Base-by-base conservation (phyloP, 2,113 vertebrate genomes). In the Daboia siamensis region DNA sequence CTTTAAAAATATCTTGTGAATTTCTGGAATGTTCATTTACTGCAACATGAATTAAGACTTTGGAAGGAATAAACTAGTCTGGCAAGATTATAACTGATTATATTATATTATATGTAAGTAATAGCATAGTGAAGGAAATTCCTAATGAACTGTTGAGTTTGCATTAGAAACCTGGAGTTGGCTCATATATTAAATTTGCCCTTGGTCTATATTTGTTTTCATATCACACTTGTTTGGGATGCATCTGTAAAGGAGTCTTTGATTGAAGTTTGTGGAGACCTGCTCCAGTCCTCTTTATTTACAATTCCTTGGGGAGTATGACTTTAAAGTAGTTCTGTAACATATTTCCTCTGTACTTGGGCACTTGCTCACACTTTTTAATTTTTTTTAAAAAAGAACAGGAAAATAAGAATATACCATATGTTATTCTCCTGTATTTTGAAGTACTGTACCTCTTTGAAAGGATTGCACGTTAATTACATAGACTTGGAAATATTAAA, bases 121-220 rank as follows among this genome's bases (percentile, higher is more conserved):
- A 51, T 20, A 86, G 13, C 1, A 8, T 24, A 17, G 48, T n/a
- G 54, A 56, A 13, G 52, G 39, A 74, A 80, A 12, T n/a, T 86
- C 93, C 94, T 91, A 87, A 89, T 59, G 74, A 56, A 59, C 92
- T 93, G 94, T 95, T 87, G 90, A 92, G 88, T 57, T 26, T 33
- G 2, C 13, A 10, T 52, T 7, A 57, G 48, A 46, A 2, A 12
- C 3, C 39, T 88, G 26, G 13, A 20, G 5, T 2, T 52, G 46
- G 46, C 9, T 55, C 33, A 44, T 52, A 55, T 39, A 13, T n/a
- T 46, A 89, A 89, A 80, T 44, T 13, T 3, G 4, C 15, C 5
- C 24, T 29, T 21, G 44, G 21, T 6, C 12, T 21, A 1, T 57
- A 15, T 15, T 26, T 21, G 9, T 39, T 7, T 64, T 85, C 46